These are phyloP conservation scores for Cheilosia vernalis DNA, from an alignment of 2,888 invertebrate genomes.

Conservation along the genomic window DNA sequence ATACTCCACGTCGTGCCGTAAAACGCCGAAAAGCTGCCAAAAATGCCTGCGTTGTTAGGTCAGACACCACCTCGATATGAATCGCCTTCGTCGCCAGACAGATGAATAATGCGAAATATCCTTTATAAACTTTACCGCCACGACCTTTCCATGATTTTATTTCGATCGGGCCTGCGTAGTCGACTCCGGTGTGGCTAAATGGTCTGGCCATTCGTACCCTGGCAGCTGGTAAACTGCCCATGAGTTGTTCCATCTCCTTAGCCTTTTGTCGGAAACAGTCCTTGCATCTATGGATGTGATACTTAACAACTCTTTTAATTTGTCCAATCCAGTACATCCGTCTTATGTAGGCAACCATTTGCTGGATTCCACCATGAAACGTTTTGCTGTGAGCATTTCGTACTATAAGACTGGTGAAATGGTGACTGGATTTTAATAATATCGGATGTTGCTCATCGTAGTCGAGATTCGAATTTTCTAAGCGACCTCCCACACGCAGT, in stretches of 20 bases:
- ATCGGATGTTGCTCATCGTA: too few species aligned
- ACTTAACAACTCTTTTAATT: too few species aligned
- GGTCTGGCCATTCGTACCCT: background rate
- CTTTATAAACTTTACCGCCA: background rate
- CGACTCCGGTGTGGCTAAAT: constrained; percentile 17
- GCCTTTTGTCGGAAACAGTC: constrained; percentile 7
- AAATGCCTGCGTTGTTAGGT: constrained; percentile 75
- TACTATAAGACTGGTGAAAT: too few species aligned
- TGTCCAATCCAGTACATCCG: too few species aligned
- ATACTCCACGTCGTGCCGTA: constrained; percentile 76
- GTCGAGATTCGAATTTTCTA: background rate
- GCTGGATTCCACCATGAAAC: too few species aligned
- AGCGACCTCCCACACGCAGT: constrained; percentile 20
- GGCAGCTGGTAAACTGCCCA: background rate
- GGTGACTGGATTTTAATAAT: too few species aligned
- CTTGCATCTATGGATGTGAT: background rate
- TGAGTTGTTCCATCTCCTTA: background rate
- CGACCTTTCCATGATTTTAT: constrained; percentile 3
- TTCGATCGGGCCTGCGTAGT: constrained; percentile 28
- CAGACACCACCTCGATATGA: constrained; percentile 22
- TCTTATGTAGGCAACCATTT: too few species aligned
- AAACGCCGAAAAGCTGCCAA: constrained; percentile 77
- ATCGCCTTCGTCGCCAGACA: background rate
- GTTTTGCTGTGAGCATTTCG: background rate
- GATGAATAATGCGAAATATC: background rate